These are phyloP conservation scores for Drosophila emarginata DNA, from an alignment of 2,888 invertebrate species.

Conservation along the genomic window DNA sequence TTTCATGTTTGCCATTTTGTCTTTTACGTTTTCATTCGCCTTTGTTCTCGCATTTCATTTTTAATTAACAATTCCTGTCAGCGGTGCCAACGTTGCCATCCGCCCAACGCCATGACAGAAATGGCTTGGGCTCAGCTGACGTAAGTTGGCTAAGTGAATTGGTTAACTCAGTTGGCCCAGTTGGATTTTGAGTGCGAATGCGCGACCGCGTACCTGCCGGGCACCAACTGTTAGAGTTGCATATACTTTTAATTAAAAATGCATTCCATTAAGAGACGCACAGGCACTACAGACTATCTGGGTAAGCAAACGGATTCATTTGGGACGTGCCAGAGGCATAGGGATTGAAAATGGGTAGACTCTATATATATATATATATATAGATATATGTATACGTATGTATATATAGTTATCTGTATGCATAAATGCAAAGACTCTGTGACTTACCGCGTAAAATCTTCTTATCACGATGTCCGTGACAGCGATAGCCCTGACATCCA, in stretches of 20 bases:
- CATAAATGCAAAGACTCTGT: constrained; percentile 3
- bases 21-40: constrained; percentile 5
- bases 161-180: constrained; percentile 8
- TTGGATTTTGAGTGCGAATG: constrained; percentile 14
- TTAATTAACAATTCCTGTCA: constrained; percentile 31
- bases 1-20: constrained; percentile 15
- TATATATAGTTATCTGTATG: too few relatives aligned
- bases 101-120: neutral
- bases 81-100: neutral
- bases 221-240: constrained; percentile 11
- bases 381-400: neutral
- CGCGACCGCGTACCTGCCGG: constrained; percentile 23
- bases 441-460: constrained; percentile 88
- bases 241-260: constrained; percentile 56
- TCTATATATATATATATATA: too few relatives aligned
- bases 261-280: constrained; percentile 45
- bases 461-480: constrained; percentile 87
- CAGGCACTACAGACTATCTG: neutral
- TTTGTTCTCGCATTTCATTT: constrained; percentile 18
- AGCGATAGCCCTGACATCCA: constrained; percentile 90
- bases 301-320: neutral
- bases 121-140: neutral
- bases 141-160: constrained; percentile 7
- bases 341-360: constrained; percentile 5
- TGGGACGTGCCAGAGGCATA: neutral